Base-by-base conservation (phyloP, 2,888 invertebrate genomes). In the Drosophila kanekoi region DNA sequence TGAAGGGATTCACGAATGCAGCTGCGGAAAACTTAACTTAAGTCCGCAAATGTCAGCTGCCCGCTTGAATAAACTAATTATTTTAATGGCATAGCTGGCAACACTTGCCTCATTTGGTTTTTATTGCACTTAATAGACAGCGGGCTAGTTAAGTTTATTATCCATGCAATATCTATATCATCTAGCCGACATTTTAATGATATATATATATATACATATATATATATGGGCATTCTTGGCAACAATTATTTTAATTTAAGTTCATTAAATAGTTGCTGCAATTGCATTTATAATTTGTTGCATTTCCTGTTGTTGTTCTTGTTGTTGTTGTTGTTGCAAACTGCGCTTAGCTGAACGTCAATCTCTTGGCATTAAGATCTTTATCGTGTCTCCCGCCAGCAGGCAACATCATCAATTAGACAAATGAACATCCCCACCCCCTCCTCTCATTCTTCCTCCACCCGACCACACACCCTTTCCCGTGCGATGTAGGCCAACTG, bases 401-500 rank as follows among this genome's bases (percentile, higher is more conserved):
- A 33, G 53, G 35, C 71, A 61, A 59, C 58, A 61, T 59, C 85
- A 56, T 72, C 81, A 81, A 87, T 87, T 81, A 84, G 81, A 77
- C 81, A 68, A 73, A 63, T 57, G 67, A 41, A 11, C 51, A 43
- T 1, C n/a, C 32, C 10, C 9, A 11, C 13, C 28, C 62, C 43
- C 32, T 40, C 28, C 1, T 8, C 28, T 4, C 9, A 11, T 10
- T 38, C 43, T 10, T 38, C 67, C 38, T 18, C 38, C 32, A n/a
- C 28, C 8, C 28, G 2, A 28, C 8, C 28, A 28, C 8, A 28
- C 2, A 28, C 28, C 28, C 28, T 37, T 44, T 16, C n/a, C 20
- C 65, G n/a, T 33, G 65, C 66, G 72, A 82, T 81, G 81, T 84
- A 77, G 81, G 81, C 81, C 87, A 81, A 80, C 77, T 83, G 65